A percentile compares a stretch with the other conserved stretches of the same genome.
Evolutionary conservation across 2,113 vertebrate genomes (phyloP).

Genomic region (Lathamus discolor): DNA sequence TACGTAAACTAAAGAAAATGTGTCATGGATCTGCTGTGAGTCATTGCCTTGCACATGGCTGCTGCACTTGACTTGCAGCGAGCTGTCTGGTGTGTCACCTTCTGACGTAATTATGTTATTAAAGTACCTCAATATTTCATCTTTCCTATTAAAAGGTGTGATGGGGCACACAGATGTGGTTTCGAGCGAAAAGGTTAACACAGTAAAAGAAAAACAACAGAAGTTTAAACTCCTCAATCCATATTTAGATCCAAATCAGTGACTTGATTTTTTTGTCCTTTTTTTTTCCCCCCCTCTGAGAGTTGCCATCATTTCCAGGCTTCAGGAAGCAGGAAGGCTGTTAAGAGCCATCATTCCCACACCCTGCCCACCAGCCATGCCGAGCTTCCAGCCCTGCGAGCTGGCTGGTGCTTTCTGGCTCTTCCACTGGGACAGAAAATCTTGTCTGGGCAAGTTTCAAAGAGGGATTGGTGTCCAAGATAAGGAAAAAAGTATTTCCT

Average conservation of each 20-base stretch:
- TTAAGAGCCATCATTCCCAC: conserved; percentile 17
- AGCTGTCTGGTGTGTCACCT: neutral
- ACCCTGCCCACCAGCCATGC: neutral
- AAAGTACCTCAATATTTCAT: neutral
- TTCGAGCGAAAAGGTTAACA: neutral
- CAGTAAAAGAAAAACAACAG: neutral
- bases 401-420: conserved; percentile 31
- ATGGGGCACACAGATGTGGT: rapidly evolving
- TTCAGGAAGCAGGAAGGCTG: neutral
- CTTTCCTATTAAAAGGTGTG: neutral
- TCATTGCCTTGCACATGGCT: conserved; percentile 11
- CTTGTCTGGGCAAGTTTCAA: conserved; percentile 33
- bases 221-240: neutral
- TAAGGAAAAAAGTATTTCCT: conserved; percentile 22
- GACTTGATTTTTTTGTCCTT: neutral
- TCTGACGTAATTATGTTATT: neutral
- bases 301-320: neutral
- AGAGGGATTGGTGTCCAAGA: conserved; percentile 12
- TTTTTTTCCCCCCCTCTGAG: rapidly evolving
- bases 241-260: neutral
- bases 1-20: neutral
- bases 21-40: neutral
- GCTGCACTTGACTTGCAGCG: neutral
- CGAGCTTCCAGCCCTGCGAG: neutral
- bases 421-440: conserved; percentile 22